phyloP scores from a whole-genome alignment of 1,140 invertebrate genomes.

The Physella acuta region DNA sequence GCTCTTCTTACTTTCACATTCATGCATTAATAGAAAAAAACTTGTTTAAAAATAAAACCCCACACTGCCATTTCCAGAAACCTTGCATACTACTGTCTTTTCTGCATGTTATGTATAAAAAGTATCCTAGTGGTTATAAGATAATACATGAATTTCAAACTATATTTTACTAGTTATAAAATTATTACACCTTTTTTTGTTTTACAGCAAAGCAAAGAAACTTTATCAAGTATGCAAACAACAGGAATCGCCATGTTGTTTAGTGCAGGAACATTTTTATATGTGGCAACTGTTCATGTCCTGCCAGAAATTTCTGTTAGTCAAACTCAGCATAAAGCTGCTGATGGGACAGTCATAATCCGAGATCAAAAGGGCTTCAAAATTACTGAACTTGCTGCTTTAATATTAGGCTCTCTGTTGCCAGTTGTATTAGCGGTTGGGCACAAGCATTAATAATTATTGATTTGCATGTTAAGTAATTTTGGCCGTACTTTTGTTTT shows the following conservation, averaged over 20 bases:
- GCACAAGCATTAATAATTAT: constrained; percentile 75
- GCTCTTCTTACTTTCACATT: too few relatives aligned
- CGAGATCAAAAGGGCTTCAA: constrained; percentile 67
- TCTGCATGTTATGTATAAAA: too few relatives aligned
- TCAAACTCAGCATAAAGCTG: constrained; percentile 41
- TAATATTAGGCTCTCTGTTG: constrained; percentile 82
- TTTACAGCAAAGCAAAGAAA: constrained; percentile 57
- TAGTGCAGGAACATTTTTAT: constrained; percentile 97
- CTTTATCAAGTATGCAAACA: constrained; percentile 80
- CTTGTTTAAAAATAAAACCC: too few relatives aligned
- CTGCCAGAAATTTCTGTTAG: constrained; percentile 80
- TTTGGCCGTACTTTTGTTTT: too few relatives aligned
- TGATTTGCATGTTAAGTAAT: too few relatives aligned
- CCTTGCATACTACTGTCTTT: too few relatives aligned
- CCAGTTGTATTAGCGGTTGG: constrained; percentile 86
- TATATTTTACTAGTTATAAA: too few relatives aligned
- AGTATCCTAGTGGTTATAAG: too few relatives aligned
- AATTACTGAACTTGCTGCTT: constrained; percentile 76
- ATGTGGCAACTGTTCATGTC: constrained; percentile 97
- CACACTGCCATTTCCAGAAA: too few relatives aligned
- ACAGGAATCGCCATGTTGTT: constrained; percentile 97
- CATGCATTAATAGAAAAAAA: too few relatives aligned
- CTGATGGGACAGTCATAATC: constrained; percentile 63
- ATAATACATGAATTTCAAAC: too few relatives aligned
- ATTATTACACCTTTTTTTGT: constrained; percentile 30